Evolutionary conservation across 64 coral and sea anemone genomes (phyloP), one percentile per base, ranked within the genome.

Genomic region (Montipora efflorescens): DNA sequence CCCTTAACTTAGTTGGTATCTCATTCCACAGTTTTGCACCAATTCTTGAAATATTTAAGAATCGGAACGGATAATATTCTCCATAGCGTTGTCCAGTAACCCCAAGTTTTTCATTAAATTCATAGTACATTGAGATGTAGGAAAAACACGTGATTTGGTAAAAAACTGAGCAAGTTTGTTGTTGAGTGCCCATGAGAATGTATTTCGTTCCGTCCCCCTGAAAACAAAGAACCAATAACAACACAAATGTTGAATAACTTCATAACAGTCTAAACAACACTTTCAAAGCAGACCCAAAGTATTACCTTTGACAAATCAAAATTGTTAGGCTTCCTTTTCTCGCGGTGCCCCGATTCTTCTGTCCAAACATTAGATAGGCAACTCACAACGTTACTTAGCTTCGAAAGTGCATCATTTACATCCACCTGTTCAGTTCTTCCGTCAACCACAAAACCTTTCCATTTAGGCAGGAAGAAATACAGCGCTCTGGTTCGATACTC

Each of bases 361-460:
- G 77, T 79, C 16, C 71, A 80, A 11, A 87, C 82, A 52, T 58
- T 80, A 1, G 75, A 70, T 15, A 93, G 64, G n/a, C 91, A 93
- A 9, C 14, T 59, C 3, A 28, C 44, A 36, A 93, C 73, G 14
- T 20, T 46, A 0, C 49, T 3, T 12, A 53, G 75, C 5, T 59
- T 47, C n/a, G 62, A 45, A 4, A 93, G 2, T 2, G 91, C 91
- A 5, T 87, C 82, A 15, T 58, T 87, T 10, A 74, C 91, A 49
- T 74, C 12, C 82, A 93, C 87, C 11, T 69, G 2, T 49, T 87
- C 82, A 11, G 13, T 28, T 25, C 58, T 21, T 5, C 21, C 58
- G 44, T 74, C 13, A 3, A 82, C 50, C 74, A 74, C 62, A 18
- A 94, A 94, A 44, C 92, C 92, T 59, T 89, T 73, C 92, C 92